Evolutionary conservation across 2,113 vertebrate genomes (phyloP), one percentile per base, ranked within the genome.

Genomic region (Hirundichthys speculiger): DNA sequence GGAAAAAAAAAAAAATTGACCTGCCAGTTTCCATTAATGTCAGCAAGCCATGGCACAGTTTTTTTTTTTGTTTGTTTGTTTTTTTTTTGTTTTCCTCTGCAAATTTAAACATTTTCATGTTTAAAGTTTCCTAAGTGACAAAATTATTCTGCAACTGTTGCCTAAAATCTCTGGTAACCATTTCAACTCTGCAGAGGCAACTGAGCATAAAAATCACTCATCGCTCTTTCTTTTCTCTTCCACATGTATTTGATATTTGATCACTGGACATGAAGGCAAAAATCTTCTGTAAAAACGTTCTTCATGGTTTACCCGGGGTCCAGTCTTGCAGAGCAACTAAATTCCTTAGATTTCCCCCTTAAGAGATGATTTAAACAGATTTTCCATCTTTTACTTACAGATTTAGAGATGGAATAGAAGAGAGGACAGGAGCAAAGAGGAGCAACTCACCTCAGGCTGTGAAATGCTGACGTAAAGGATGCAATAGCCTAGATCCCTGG

Each of bases 361-460:
- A 74, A 73, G 75, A 83, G 76, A 69, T 79, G 77, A 75, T 84
- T 68, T 34, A 52, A 59, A 24, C 67, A 38, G 63, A 59, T 60
- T 67, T 58, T 39, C 66, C 21, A 21, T 41, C 19, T 14, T 55
- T 40, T 55, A 58, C 51, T 43, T 55, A 52, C 53, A 62, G 67
- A 52, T 41, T 20, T 54, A 73, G 67, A 81, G 79, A 76, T 74
- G 81, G 74, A 76, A 66, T 30, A 53, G 59, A 72, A 78, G 77
- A 77, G 64, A 68, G 30, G 56, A 73, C 25, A 4, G 58, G 51
- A 74, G 46, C 30, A 50, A 73, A 73, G 64, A 59, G 38, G 40
- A 63, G 76, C 70, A 62, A 91, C 90, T 93, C 78, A 93, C 91
- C 91, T 90, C 84, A 85, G 86, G 73, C 74, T 78, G 79, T 78